Percentiles rank a stretch among this genome's conserved stretches.
Evolutionary conservation across 2,888 invertebrate genomes (phyloP).

Genomic region (Xylocampa areola): DNA sequence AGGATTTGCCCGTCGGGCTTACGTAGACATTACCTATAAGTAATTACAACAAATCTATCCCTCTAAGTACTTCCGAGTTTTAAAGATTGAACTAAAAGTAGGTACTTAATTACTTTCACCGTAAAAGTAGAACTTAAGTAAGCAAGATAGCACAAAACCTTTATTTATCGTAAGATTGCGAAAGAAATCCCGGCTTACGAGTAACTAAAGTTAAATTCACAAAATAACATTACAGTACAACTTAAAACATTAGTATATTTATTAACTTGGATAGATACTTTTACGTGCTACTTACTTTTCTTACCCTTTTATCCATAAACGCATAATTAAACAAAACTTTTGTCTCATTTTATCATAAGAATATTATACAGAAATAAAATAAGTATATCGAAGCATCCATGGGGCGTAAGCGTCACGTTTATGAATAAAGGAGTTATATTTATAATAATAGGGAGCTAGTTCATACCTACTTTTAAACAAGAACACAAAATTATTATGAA

Average conservation of each 20-base stretch:
- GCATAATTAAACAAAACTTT: not conserved
- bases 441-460: slow-evolving; percentile 49
- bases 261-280: slow-evolving; percentile 22
- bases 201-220: slow-evolving; percentile 35
- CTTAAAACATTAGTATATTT: slow-evolving; percentile 29
- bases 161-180: slow-evolving; percentile 63
- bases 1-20: slow-evolving; percentile 32
- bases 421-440: slow-evolving; percentile 23
- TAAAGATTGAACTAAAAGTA: slow-evolving; percentile 51
- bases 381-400: slow-evolving; percentile 14
- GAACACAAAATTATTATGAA: slow-evolving; percentile 62
- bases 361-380: slow-evolving; percentile 26
- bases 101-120: slow-evolving; percentile 48
- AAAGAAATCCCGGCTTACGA: slow-evolving; percentile 64
- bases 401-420: slow-evolving; percentile 2
- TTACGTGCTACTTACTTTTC: slow-evolving; percentile 34
- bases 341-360: slow-evolving; percentile 15
- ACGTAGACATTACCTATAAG: slow-evolving; percentile 29
- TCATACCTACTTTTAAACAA: slow-evolving; percentile 60
- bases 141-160: slow-evolving; percentile 57
- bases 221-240: slow-evolving; percentile 17
- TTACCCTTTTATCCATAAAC: slow-evolving; percentile 33
- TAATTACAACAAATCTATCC: slow-evolving; percentile 48
- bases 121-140: slow-evolving; percentile 39
- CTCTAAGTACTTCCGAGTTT: slow-evolving; percentile 61